A percentile compares a stretch with the other conserved stretches of the same genome.
Conservation (phyloP, 2,888 invertebrate genomes). For the Catotricha subobsoleta region DNA sequence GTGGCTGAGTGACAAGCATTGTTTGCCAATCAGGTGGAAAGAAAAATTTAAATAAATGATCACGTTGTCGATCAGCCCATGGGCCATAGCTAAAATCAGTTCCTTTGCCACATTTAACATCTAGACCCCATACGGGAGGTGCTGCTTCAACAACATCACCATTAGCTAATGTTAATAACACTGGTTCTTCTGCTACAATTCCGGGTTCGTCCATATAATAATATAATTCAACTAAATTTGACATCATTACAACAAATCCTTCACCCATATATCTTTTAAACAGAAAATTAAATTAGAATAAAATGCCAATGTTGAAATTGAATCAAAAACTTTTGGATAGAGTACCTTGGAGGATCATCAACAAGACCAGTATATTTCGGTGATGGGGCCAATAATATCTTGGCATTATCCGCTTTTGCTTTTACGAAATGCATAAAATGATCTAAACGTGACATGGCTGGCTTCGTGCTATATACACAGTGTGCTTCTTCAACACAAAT, state of each 20-base stretch:
- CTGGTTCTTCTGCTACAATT: slow-evolving; percentile 78
- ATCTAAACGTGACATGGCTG: slow-evolving; percentile 82
- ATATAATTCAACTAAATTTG: slow-evolving; percentile 84
- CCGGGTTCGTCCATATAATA: slow-evolving; percentile 97
- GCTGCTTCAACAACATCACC: slow-evolving; percentile 86
- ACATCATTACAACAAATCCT: slow-evolving; percentile 92
- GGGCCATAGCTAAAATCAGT: slow-evolving; percentile 93
- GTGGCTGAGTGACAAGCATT: slow-evolving; percentile 59
- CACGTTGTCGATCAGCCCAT: slow-evolving; percentile 96
- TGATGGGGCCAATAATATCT: slow-evolving; percentile 90
- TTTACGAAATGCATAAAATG: slow-evolving; percentile 92
- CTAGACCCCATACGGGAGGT: slow-evolving; percentile 89
- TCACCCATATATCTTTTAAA: slow-evolving; percentile 94
- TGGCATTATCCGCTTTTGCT: slow-evolving; percentile 86
- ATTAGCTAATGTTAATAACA: slow-evolving; percentile 72
- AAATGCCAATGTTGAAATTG: neutral
- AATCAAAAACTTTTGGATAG: slow-evolving; percentile 6
- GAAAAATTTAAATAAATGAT: slow-evolving; percentile 88
- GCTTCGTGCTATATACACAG: slow-evolving; percentile 87
- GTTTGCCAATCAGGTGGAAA: slow-evolving; percentile 77
- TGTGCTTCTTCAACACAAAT: slow-evolving; percentile 87
- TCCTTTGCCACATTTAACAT: slow-evolving; percentile 88
- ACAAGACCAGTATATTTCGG: slow-evolving; percentile 84
- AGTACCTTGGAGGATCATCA: slow-evolving; percentile 77
- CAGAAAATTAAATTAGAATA: neutral